Percentiles rank a stretch among this genome's conserved stretches.
These are phyloP conservation scores for Cataglyphis cursor DNA, from an alignment of 2,888 invertebrate genomes.

Conservation along the genomic window DNA sequence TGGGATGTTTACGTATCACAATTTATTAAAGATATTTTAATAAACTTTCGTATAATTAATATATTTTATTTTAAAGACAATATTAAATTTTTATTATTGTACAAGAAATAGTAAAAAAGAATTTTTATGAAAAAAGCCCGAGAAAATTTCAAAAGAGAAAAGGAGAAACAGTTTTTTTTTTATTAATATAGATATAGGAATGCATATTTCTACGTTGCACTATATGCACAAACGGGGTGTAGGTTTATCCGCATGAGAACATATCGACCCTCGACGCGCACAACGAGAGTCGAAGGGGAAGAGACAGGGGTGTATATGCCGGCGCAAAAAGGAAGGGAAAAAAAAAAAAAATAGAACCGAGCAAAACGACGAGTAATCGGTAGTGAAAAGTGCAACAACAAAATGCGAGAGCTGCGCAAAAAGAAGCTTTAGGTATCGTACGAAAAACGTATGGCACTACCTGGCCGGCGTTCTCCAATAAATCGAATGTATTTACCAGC, in stretches of 20 bases:
- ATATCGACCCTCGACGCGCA: constrained; percentile 39
- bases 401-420: constrained; percentile 66
- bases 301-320: constrained; percentile 31
- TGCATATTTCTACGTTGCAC: neutral
- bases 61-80: neutral
- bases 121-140: neutral
- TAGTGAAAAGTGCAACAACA: constrained; percentile 65
- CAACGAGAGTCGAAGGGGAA: constrained; percentile 34
- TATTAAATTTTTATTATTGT: neutral
- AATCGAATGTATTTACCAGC: constrained; percentile 76
- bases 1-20: neutral
- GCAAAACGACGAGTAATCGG: constrained; percentile 50
- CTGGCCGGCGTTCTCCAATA: constrained; percentile 68
- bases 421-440: constrained; percentile 72
- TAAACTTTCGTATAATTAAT: neutral
- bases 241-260: constrained; percentile 35
- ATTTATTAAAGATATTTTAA: neutral
- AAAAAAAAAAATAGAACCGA: constrained; percentile 34
- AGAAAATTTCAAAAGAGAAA: neutral
- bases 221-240: constrained; percentile 4
- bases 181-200: constrained; percentile 33
- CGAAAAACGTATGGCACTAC: constrained; percentile 69
- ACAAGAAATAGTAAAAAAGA: neutral
- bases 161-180: constrained; percentile 1
- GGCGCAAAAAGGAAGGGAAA: constrained; percentile 19